Evolutionary conservation across 2,888 invertebrate species (phyloP).

Genomic region (Tipula confusa): DNA sequence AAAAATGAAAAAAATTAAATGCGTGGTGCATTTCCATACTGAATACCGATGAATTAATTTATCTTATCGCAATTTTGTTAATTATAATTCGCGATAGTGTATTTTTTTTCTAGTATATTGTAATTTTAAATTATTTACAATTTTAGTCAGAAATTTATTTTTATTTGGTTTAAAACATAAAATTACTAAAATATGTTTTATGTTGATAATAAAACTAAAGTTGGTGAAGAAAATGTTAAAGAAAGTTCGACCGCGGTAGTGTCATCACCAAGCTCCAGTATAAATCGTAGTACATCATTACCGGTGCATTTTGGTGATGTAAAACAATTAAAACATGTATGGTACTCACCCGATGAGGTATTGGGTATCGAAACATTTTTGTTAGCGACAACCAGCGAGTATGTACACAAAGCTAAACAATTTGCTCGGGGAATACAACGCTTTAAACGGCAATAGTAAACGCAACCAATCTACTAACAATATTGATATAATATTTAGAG

Average conservation of each 20-base stretch:
- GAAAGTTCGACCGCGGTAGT: background rate
- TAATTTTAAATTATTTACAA: background rate
- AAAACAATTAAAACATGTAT: background rate
- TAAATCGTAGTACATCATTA: background rate
- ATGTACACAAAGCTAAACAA: background rate
- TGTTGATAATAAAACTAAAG: background rate
- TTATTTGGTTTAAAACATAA: background rate
- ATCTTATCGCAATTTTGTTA: constrained; percentile 1
- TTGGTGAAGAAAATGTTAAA: background rate
- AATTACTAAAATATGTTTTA: background rate
- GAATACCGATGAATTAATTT: background rate
- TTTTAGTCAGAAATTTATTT: background rate
- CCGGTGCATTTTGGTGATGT: background rate
- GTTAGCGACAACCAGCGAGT: background rate
- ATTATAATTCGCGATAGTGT: background rate
- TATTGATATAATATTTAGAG: background rate
- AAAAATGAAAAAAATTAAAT: background rate
- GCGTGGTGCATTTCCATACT: background rate
- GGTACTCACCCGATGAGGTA: background rate
- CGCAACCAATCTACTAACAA: background rate
- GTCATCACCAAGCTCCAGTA: background rate
- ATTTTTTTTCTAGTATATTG: background rate
- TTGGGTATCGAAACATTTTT: background rate
- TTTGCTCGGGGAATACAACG: background rate
- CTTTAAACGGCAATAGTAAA: background rate